Conservation (phyloP, 2,113 vertebrate species). For the Bettongia penicillata region DNA sequence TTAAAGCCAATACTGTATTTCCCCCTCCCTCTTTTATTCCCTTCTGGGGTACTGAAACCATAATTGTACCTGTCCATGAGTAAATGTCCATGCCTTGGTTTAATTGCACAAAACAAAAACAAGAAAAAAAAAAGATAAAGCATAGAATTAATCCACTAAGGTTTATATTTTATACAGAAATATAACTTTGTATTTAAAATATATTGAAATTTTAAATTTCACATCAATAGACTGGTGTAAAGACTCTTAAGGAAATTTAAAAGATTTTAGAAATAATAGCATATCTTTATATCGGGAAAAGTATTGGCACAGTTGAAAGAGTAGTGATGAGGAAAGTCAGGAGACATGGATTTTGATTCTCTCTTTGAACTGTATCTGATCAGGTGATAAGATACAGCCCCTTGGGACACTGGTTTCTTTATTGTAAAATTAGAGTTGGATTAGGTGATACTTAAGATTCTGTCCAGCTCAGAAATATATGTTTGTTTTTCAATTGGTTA, state of each 20-base stretch:
- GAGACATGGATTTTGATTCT: not conserved
- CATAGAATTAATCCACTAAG: not conserved
- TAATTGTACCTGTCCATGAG: not conserved
- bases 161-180: not conserved
- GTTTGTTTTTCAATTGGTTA: not conserved
- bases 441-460: not conserved
- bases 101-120: not conserved
- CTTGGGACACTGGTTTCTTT: not conserved
- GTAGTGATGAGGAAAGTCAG: not conserved
- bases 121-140: not conserved
- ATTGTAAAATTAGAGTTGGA: not conserved
- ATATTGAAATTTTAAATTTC: not conserved
- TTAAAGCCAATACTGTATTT: not conserved
- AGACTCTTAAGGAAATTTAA: not conserved
- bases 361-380: not conserved
- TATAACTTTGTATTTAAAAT: not conserved
- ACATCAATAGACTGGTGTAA: not conserved
- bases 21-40: not conserved
- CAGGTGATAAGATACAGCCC: not conserved
- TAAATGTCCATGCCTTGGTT: not conserved
- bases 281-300: not conserved
- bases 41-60: not conserved
- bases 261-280: not conserved
- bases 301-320: not conserved
- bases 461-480: not conserved